phyloP scores from a whole-genome alignment of 2,797 vertebrate species.

The Bovichtus variegatus region DNA sequence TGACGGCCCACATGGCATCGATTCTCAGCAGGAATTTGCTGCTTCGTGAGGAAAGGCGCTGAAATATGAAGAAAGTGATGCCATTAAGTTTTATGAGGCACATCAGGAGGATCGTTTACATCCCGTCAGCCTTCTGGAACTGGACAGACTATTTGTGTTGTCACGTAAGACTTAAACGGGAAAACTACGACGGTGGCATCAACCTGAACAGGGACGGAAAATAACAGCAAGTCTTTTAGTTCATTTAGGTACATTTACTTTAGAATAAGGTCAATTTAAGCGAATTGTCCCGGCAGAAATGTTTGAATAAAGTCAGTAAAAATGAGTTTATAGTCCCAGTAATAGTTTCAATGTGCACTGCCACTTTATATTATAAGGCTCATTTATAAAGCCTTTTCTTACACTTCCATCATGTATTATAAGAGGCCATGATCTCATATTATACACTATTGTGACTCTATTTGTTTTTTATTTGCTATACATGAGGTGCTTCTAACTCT shows the following conservation, averaged over 20 bases:
- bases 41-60: background rate
- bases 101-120: slow-evolving; percentile 4
- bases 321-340: background rate
- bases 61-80: slow-evolving; percentile 35
- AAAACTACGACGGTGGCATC: background rate
- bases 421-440: background rate
- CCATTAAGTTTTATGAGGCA: slow-evolving; percentile 8
- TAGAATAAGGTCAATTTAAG: background rate
- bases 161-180: background rate
- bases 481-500: too few species aligned
- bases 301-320: background rate
- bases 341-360: background rate
- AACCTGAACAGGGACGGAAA: background rate
- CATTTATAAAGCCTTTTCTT: background rate
- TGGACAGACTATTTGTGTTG: slow-evolving; percentile 5
- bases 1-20: slow-evolving; percentile 30
- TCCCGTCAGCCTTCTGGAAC: background rate
- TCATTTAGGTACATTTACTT: background rate
- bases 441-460: too few species aligned
- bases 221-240: background rate
- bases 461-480: background rate
- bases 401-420: background rate
- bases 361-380: background rate
- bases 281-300: background rate
- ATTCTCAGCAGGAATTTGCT: slow-evolving; percentile 30